Evolutionary conservation across 2,113 vertebrate genomes (phyloP).

Genomic region (Gambusia affinis): DNA sequence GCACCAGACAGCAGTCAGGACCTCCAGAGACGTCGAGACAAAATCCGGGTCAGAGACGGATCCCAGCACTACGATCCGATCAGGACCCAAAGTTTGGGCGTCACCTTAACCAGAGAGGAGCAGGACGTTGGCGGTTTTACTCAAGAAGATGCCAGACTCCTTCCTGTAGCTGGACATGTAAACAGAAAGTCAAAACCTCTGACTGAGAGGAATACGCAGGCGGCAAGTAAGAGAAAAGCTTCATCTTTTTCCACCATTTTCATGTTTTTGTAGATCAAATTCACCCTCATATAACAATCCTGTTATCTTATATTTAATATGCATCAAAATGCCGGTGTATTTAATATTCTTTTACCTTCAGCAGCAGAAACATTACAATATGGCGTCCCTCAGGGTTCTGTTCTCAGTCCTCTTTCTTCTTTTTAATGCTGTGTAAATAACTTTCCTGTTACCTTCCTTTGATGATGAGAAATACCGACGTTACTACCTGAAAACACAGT

Average conservation of each 20-base stretch:
- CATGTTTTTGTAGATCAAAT: slow-evolving; percentile 4
- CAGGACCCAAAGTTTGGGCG: slow-evolving; percentile 24
- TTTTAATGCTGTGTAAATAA: background rate
- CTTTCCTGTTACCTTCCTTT: background rate
- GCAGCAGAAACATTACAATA: background rate
- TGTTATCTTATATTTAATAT: background rate
- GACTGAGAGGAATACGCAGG: slow-evolving; percentile 43
- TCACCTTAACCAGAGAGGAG: slow-evolving; percentile 8
- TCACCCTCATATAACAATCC: background rate
- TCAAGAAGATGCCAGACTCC: slow-evolving; percentile 18
- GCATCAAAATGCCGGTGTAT: background rate
- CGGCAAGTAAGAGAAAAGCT: slow-evolving; percentile 61
- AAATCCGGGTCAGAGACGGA: slow-evolving; percentile 14
- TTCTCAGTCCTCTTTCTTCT: background rate
- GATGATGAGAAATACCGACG: background rate
- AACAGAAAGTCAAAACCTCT: slow-evolving; percentile 41
- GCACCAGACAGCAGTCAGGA: slow-evolving; percentile 9
- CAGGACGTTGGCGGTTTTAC: slow-evolving; percentile 27
- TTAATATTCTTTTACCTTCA: background rate
- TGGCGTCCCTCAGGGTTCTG: background rate
- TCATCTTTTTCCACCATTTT: slow-evolving; percentile 19
- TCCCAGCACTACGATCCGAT: slow-evolving; percentile 16
- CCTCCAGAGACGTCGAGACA: slow-evolving; percentile 8
- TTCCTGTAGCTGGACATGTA: slow-evolving; percentile 20
- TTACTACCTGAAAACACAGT: background rate